phyloP scores from a whole-genome alignment of 2,797 vertebrate genomes.

The Nothura maculosa region DNA sequence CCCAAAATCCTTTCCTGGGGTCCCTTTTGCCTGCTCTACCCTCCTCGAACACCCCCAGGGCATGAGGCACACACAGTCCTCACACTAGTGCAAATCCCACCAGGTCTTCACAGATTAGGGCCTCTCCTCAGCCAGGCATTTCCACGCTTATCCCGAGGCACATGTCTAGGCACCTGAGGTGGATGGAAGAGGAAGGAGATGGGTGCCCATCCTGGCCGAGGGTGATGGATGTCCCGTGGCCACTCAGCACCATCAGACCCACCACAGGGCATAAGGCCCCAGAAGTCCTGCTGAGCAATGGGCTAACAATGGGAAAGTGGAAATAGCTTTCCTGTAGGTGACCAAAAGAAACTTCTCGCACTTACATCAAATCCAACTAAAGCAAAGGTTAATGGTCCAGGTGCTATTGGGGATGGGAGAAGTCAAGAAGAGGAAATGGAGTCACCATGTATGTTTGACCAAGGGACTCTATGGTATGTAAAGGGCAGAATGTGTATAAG shows the following conservation, averaged over 20 bases:
- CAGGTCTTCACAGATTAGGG: neutral
- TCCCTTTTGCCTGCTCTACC: neutral
- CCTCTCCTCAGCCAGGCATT: neutral
- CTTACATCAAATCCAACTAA: neutral
- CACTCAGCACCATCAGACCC: neutral
- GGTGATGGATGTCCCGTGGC: neutral
- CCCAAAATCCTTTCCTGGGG: neutral
- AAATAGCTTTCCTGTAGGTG: neutral
- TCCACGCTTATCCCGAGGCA: neutral
- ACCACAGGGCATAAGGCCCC: neutral
- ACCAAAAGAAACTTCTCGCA: neutral
- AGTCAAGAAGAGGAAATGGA: neutral
- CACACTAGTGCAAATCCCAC: neutral
- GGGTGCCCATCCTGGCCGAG: too few relatives aligned
- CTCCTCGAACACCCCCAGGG: neutral
- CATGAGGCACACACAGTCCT: neutral
- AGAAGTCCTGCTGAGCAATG: neutral
- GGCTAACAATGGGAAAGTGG: neutral
- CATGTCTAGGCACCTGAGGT: neutral
- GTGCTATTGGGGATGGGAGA: neutral
- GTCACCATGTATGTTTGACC: neutral
- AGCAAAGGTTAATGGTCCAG: neutral
- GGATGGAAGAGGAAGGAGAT: neutral
- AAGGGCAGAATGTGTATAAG: accelerated
- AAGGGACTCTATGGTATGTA: too few relatives aligned